Conservation (phyloP, 92 coral and sea anemone genomes). For the Plumapathes pennacea region DNA sequence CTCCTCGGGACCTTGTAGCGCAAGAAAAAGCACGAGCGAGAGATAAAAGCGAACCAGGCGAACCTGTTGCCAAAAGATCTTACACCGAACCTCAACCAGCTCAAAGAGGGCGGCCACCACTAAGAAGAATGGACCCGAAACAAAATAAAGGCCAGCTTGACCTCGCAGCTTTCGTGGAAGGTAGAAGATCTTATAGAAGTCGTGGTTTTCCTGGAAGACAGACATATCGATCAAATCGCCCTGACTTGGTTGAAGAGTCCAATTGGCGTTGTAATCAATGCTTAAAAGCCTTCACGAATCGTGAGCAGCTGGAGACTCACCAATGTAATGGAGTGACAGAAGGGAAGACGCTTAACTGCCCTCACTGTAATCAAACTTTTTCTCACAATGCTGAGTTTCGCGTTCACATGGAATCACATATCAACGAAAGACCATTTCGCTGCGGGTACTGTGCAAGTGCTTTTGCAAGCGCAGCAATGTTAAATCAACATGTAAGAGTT, state of each 20-base stretch:
- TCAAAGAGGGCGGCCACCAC: slow-evolving; percentile 87
- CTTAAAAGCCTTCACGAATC: slow-evolving; percentile 81
- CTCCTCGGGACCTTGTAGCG: slow-evolving; percentile 96
- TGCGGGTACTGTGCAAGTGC: slow-evolving; percentile 96
- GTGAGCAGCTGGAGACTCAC: slow-evolving; percentile 82
- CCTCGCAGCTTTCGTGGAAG: slow-evolving; percentile 38
- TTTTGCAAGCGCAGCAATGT: slow-evolving; percentile 77
- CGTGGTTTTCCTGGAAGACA: slow-evolving; percentile 60
- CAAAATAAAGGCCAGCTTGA: slow-evolving; percentile 56
- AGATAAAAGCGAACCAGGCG: slow-evolving; percentile 44
- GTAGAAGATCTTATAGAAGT: slow-evolving; percentile 77
- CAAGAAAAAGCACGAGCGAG: slow-evolving; percentile 82
- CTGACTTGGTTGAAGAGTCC: slow-evolving; percentile 72
- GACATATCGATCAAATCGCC: slow-evolving; percentile 30
- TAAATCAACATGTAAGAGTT: slow-evolving; percentile 94
- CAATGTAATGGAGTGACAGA: slow-evolving; percentile 71
- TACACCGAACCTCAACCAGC: slow-evolving; percentile 70
- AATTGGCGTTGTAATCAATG: slow-evolving; percentile 92
- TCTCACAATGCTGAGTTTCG: slow-evolving; percentile 88
- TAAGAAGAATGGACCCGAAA: slow-evolving; percentile 45
- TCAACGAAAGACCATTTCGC: slow-evolving; percentile 92
- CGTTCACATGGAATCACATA: slow-evolving; percentile 90
- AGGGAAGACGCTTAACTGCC: slow-evolving; percentile 76
- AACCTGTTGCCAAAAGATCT: slow-evolving; percentile 67
- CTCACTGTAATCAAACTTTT: slow-evolving; percentile 85